These are phyloP conservation scores for Clepsis dumicolana DNA, from an alignment of 2,888 invertebrate genomes.

Conservation along the genomic window DNA sequence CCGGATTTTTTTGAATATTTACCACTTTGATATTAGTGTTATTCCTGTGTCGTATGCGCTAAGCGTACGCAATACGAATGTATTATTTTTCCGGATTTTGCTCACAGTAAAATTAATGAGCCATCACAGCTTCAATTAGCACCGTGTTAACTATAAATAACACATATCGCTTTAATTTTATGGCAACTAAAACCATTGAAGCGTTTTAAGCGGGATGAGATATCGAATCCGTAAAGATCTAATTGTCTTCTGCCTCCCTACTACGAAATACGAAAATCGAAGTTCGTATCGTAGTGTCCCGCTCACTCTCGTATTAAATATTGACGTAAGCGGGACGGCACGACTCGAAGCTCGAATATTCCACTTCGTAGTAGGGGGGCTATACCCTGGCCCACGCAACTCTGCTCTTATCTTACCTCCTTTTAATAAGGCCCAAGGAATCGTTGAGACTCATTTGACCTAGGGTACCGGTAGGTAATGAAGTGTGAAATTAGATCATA, in stretches of 20 bases:
- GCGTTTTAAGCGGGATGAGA: background rate
- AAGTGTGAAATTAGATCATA: constrained; percentile 5
- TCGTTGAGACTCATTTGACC: background rate
- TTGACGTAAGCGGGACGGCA: too few relatives aligned
- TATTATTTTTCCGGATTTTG: too few relatives aligned
- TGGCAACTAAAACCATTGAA: background rate
- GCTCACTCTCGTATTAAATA: too few relatives aligned
- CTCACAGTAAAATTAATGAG: background rate
- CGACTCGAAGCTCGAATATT: too few relatives aligned
- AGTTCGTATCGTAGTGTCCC: too few relatives aligned
- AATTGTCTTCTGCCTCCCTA: background rate
- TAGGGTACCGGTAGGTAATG: background rate
- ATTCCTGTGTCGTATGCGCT: too few relatives aligned
- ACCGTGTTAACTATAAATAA: background rate
- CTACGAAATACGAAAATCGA: too few relatives aligned
- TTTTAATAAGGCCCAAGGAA: background rate
- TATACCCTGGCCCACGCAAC: background rate
- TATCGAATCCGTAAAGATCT: background rate
- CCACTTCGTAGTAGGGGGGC: too few relatives aligned
- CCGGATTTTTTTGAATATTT: too few relatives aligned
- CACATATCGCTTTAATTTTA: background rate
- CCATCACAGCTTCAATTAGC: background rate
- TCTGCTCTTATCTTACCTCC: background rate
- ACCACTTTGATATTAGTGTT: too few relatives aligned
- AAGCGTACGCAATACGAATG: too few relatives aligned